Evolutionary conservation across 2,888 invertebrate genomes (phyloP).

Genomic region (Clusia tigrina): DNA sequence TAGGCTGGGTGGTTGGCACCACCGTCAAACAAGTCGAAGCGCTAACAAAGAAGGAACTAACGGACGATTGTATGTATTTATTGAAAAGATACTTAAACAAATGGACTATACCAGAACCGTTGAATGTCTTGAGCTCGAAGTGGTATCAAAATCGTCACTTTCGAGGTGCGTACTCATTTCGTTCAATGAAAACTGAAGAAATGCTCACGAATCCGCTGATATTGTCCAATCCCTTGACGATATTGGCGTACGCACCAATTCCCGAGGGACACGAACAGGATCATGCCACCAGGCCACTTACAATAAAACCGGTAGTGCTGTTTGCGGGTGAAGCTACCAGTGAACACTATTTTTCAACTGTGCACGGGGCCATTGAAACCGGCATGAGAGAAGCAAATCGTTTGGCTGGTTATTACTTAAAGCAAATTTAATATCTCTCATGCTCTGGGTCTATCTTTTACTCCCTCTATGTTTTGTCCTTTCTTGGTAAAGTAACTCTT

Average conservation of each 20-base stretch:
- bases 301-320: conserved; percentile 66
- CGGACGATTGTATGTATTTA: conserved; percentile 43
- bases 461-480: no score
- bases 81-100: conserved; percentile 46
- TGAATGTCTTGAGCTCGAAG: conserved; percentile 64
- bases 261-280: neutral
- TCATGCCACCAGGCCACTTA: neutral
- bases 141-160: conserved; percentile 71
- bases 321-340: conserved; percentile 76
- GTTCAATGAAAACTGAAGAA: conserved; percentile 67
- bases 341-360: conserved; percentile 70
- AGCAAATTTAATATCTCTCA: no score
- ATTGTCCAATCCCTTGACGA: conserved; percentile 66
- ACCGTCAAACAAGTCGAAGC: conserved; percentile 70
- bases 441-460: no score
- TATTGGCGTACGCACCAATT: conserved; percentile 33
- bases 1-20: conserved; percentile 73
- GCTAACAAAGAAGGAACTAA: conserved; percentile 65
- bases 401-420: conserved; percentile 58
- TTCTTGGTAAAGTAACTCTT: no score
- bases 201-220: conserved; percentile 65
- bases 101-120: conserved; percentile 42
- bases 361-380: conserved; percentile 76
- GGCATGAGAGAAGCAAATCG: conserved; percentile 75
- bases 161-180: conserved; percentile 72